Percentiles rank a stretch among this genome's conserved stretches.
Conservation (phyloP, 2,113 vertebrate genomes). For the Albula goreensis region DNA sequence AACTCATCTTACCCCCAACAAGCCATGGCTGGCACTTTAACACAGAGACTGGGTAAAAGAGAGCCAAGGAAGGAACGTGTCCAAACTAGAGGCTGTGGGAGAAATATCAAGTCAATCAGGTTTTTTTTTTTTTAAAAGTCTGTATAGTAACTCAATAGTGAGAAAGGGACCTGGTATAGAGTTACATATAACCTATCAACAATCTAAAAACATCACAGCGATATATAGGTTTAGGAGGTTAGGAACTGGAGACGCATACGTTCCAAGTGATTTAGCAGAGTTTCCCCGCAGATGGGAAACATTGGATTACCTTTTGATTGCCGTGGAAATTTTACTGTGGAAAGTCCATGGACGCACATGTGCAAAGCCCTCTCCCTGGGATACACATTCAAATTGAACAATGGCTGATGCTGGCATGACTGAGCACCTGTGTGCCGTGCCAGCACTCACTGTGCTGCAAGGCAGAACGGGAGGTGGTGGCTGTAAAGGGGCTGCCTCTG, state of each 20-base stretch:
- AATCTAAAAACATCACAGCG: background rate
- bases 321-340: background rate
- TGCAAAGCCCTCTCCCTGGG: background rate
- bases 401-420: no score
- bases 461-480: no score
- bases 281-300: background rate
- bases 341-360: background rate
- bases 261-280: background rate
- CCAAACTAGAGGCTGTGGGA: background rate
- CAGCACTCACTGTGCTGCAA: no score
- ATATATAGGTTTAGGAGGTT: background rate
- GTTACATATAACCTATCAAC: background rate
- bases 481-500: no score
- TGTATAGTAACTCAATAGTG: background rate
- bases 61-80: background rate
- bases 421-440: no score
- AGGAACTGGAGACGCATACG: background rate
- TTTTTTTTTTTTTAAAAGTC: background rate
- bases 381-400: no score
- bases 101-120: background rate
- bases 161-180: background rate
- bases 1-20: conserved; percentile 9
- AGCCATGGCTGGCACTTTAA: background rate
- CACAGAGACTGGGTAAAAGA: background rate
- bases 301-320: background rate